phyloP scores from a whole-genome alignment of 2,888 invertebrate species.

The Tricholauxania praeusta region DNA sequence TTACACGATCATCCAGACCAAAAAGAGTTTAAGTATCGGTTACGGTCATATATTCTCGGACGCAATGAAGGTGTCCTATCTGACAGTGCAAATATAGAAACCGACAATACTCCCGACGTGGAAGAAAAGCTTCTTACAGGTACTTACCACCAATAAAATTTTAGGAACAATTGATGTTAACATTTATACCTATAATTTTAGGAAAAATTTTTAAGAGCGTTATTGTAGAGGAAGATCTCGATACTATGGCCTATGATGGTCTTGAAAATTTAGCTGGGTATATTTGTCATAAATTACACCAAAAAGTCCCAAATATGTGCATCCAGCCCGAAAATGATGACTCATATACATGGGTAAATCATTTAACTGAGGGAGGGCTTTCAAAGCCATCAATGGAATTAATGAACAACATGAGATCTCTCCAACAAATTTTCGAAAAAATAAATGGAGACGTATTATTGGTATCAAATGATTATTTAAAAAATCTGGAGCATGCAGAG shows the following conservation, averaged over 20 bases:
- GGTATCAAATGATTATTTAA: too few relatives aligned
- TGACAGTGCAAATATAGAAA: constrained; percentile 25
- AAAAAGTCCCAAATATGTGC: background rate
- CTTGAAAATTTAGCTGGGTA: constrained; percentile 20
- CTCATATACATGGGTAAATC: too few relatives aligned
- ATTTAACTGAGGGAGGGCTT: too few relatives aligned
- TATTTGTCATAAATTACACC: constrained; percentile 10
- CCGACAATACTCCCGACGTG: constrained; percentile 8
- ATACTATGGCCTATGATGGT: constrained; percentile 9
- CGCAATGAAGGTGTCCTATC: constrained; percentile 5
- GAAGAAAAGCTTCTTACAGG: background rate
- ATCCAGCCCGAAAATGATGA: background rate
- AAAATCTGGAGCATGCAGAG: too few relatives aligned
- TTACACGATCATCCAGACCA: constrained; percentile 32
- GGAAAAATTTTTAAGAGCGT: constrained; percentile 4
- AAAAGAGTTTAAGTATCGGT: constrained; percentile 27
- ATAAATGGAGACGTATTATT: too few relatives aligned
- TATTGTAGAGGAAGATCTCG: background rate
- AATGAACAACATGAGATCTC: too few relatives aligned
- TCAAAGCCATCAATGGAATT: too few relatives aligned
- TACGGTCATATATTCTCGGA: too few relatives aligned
- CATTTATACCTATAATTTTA: background rate
- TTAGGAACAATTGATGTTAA: background rate
- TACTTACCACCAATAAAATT: background rate
- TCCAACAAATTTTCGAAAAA: too few relatives aligned